Conservation (phyloP, 2,797 vertebrate species). For the Otolemur crassicaudatus region DNA sequence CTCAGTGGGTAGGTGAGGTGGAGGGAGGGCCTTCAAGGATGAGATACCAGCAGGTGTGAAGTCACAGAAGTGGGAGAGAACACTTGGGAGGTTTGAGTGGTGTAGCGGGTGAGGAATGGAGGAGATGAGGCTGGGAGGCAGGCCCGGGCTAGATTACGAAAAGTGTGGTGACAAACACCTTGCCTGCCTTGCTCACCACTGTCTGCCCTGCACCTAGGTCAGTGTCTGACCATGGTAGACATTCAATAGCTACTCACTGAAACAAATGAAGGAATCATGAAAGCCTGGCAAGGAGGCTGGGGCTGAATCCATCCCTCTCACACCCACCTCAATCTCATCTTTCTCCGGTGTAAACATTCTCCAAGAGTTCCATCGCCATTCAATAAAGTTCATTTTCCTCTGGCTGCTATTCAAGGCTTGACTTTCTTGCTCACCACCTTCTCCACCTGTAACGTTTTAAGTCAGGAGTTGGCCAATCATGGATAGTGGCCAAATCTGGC, state of each 20-base stretch:
- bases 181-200: neutral
- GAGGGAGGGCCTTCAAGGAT: neutral
- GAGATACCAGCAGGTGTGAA: neutral
- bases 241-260: neutral
- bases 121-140: neutral
- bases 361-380: neutral
- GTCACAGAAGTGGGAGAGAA: neutral
- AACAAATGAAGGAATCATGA: neutral
- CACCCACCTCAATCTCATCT: rapidly evolving
- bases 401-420: neutral
- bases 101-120: neutral
- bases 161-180: neutral
- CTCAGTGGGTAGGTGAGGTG: neutral
- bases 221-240: neutral
- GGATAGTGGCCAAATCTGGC: neutral
- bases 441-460: neutral
- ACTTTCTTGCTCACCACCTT: neutral
- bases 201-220: neutral
- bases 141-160: rapidly evolving
- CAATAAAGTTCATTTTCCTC: neutral
- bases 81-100: rapidly evolving
- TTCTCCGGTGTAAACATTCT: neutral
- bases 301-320: neutral
- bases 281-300: neutral
- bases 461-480: neutral